These are phyloP conservation scores for Plusia festucae DNA, from an alignment of 2,888 invertebrate species.

Conservation along the genomic window DNA sequence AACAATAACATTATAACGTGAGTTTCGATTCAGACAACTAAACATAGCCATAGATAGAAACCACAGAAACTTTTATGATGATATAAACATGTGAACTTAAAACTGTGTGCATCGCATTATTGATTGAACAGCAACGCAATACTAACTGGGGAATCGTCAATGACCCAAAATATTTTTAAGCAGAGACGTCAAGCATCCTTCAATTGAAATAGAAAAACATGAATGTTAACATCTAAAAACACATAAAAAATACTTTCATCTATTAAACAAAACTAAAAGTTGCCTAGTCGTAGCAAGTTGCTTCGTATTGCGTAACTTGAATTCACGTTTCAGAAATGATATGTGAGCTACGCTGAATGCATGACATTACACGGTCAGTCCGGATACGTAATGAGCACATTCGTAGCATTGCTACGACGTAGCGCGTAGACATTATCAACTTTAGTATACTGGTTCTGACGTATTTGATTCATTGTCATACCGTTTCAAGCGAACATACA, in stretches of 20 bases:
- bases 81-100: too few relatives aligned
- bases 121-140: too few relatives aligned
- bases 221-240: not conserved
- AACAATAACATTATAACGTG: too few relatives aligned
- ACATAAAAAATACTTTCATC: not conserved
- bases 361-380: slow-evolving; percentile 17
- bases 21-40: too few relatives aligned
- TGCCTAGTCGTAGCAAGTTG: slow-evolving; percentile 5
- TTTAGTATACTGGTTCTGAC: not conserved
- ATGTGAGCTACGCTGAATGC: slow-evolving; percentile 33
- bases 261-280: not conserved
- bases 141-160: too few relatives aligned
- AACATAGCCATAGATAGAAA: too few relatives aligned
- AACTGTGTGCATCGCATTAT: too few relatives aligned
- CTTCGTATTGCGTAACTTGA: slow-evolving; percentile 10
- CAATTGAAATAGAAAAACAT: too few relatives aligned
- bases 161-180: too few relatives aligned
- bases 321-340: slow-evolving; percentile 26
- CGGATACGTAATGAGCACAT: slow-evolving; percentile 32
- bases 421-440: slow-evolving; percentile 21
- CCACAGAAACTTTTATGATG: too few relatives aligned
- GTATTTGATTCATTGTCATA: not conserved
- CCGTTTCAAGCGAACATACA: not conserved
- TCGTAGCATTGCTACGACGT: slow-evolving; percentile 41
- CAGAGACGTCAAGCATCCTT: too few relatives aligned